Percentiles rank a stretch among this genome's conserved stretches.
Conservation (phyloP, 2,113 vertebrate genomes). For the Lepus timidus region DNA sequence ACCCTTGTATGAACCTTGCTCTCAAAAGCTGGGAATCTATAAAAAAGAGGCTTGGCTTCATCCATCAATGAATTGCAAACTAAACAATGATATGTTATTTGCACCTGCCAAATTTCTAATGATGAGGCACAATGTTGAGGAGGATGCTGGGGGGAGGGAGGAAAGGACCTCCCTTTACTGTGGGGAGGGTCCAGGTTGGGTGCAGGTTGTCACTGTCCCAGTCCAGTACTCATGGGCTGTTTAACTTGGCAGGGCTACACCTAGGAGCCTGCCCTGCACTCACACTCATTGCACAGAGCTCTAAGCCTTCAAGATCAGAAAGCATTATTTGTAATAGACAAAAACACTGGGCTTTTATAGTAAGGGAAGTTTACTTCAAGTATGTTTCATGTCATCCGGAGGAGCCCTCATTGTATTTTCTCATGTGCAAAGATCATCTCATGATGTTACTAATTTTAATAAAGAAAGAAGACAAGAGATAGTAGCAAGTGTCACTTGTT, state of each 20-base stretch:
- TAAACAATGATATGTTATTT: background rate
- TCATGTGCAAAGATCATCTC: background rate
- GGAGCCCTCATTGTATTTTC: background rate
- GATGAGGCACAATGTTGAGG: background rate
- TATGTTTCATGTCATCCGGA: background rate
- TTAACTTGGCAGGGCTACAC: background rate
- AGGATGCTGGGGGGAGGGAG: background rate
- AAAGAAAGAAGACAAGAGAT: background rate
- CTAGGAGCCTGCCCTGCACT: background rate
- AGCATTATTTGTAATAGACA: background rate
- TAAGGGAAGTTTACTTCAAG: slow-evolving; percentile 7
- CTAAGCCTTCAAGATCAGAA: background rate
- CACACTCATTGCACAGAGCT: background rate
- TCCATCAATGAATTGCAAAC: background rate
- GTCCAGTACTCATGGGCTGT: background rate
- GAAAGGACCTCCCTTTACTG: background rate
- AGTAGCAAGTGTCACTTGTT: background rate
- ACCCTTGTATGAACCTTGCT: background rate
- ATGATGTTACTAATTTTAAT: background rate
- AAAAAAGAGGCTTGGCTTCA: background rate
- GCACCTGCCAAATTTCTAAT: background rate
- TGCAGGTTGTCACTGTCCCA: background rate
- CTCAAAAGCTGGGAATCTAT: background rate
- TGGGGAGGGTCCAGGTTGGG: background rate
- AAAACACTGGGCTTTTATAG: slow-evolving; percentile 9